Evolutionary conservation across 2,888 invertebrate species (phyloP).

Genomic region (Rhorus exstirpatorius): DNA sequence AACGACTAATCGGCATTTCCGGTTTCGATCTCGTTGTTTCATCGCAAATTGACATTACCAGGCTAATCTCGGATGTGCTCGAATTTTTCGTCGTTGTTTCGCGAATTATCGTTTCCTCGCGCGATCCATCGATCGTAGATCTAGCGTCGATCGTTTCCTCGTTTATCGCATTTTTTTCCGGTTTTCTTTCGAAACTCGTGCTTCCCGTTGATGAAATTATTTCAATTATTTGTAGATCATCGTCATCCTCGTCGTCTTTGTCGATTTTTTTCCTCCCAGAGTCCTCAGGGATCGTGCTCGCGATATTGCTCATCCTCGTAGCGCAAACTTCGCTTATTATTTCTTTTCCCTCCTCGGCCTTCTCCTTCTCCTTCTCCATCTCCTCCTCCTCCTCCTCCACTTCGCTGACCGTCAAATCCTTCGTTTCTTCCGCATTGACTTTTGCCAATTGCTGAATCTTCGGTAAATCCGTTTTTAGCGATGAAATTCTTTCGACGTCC

Average conservation of each 20-base stretch:
- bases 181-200: neutral
- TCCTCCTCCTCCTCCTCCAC: neutral
- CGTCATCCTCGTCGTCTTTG: slow-evolving; percentile 10
- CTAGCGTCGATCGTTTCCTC: neutral
- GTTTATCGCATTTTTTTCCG: neutral
- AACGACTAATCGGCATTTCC: neutral
- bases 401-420: neutral
- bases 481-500: slow-evolving; percentile 23
- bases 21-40: slow-evolving; percentile 4
- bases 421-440: neutral
- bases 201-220: neutral
- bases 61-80: neutral
- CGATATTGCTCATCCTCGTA: slow-evolving; percentile 18
- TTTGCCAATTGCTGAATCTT: neutral
- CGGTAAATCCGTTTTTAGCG: neutral
- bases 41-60: neutral
- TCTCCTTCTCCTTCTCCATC: no score
- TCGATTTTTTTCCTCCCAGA: no score
- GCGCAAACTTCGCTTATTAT: no score
- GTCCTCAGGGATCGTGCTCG: neutral
- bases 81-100: slow-evolving; percentile 14
- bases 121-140: slow-evolving; percentile 1
- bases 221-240: slow-evolving; percentile 45
- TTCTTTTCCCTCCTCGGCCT: no score
- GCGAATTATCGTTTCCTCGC: slow-evolving; percentile 1